These are phyloP conservation scores for Lepidonotus clava DNA, from an alignment of 2,888 invertebrate species.

Conservation along the genomic window DNA sequence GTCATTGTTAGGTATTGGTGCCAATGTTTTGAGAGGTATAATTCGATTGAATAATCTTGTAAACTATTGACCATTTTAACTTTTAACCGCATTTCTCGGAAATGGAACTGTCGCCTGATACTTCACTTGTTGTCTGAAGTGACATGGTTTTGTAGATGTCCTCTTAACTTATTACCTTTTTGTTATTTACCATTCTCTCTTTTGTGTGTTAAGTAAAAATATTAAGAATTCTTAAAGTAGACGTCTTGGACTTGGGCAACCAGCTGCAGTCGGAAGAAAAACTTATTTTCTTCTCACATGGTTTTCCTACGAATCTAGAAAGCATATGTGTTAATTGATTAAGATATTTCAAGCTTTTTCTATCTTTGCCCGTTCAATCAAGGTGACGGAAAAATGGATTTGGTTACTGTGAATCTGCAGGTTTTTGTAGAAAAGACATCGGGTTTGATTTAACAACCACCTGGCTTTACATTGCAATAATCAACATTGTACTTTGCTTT, in stretches of 20 bases:
- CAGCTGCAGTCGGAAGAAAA: not conserved
- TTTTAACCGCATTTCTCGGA: not conserved
- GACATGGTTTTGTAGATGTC: conserved; percentile 38
- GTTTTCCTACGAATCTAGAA: not conserved
- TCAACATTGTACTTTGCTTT: conserved; percentile 10
- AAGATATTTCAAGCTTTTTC: no score
- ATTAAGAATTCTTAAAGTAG: not conserved
- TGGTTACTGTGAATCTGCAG: not conserved
- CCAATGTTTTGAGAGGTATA: conserved; percentile 19
- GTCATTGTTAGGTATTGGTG: conserved; percentile 34
- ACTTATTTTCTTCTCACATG: not conserved
- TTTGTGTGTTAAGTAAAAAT: conserved; percentile 8
- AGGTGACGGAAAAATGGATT: not conserved
- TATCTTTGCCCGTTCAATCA: no score
- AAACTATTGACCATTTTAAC: not conserved
- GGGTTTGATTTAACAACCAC: conserved; percentile 10
- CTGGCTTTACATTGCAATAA: conserved; percentile 28
- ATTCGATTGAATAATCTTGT: not conserved
- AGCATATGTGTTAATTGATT: no score
- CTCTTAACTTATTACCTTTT: conserved; percentile 33
- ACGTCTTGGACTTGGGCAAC: not conserved
- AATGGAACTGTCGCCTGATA: not conserved
- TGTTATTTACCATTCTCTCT: conserved; percentile 5
- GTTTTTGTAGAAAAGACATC: not conserved
- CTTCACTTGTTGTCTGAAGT: conserved; percentile 11